Conservation (phyloP, 2,113 vertebrate genomes). For the Montifringilla adamsi region DNA sequence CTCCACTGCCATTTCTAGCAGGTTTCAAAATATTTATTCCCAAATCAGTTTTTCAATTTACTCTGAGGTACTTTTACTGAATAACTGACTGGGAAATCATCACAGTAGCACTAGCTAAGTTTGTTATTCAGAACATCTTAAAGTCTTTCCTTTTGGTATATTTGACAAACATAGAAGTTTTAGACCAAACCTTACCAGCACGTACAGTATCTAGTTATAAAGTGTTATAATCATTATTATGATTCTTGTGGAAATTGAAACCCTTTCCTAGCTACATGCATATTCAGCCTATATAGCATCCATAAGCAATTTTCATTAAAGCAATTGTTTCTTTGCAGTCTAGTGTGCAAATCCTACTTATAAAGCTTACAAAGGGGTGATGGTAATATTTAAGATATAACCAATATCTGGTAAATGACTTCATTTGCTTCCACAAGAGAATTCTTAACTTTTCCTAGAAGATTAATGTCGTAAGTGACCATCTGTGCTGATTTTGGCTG, state of each 20-base stretch:
- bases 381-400: not conserved
- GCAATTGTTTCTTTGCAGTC: not conserved
- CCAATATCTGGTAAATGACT: not conserved
- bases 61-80: not conserved
- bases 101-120: not conserved
- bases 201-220: not conserved
- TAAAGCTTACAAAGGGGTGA: not conserved
- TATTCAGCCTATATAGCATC: not conserved
- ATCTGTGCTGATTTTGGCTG: not conserved
- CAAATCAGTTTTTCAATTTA: not conserved
- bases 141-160: not conserved
- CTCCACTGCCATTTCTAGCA: not conserved
- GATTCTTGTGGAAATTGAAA: not conserved
- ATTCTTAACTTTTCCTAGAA: not conserved
- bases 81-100: not conserved
- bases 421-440: constrained; percentile 7
- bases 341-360: not conserved
- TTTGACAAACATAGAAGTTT: not conserved
- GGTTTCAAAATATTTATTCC: not conserved
- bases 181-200: not conserved
- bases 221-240: not conserved
- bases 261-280: not conserved
- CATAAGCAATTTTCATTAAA: not conserved
- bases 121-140: constrained; percentile 2
- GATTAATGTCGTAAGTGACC: not conserved